A percentile compares a stretch with the other conserved stretches of the same genome.
Conservation (phyloP, 53 echinoderm and acorn worm genomes). For the Patiria pectinifera region DNA sequence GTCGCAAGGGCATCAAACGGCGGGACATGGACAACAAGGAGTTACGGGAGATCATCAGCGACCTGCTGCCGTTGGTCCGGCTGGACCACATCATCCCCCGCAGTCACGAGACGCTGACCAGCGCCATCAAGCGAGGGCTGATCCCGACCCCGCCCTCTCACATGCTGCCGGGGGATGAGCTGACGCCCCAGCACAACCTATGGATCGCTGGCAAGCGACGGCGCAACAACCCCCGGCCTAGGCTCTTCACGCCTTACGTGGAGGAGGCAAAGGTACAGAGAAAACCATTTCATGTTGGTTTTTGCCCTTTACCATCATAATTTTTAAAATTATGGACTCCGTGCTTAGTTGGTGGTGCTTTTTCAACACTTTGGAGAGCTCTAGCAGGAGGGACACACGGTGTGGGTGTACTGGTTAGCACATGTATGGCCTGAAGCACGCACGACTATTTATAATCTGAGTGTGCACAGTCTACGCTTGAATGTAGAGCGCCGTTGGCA, state of each 20-base stretch:
- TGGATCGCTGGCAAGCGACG: constrained; percentile 89
- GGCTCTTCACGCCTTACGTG: constrained; percentile 93
- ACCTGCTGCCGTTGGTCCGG: constrained; percentile 88
- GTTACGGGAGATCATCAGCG: constrained; percentile 96
- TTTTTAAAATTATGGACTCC: no score
- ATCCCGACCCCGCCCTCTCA: constrained; percentile 93
- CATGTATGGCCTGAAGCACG: no score
- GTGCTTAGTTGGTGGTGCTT: no score
- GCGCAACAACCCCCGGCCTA: constrained; percentile 76
- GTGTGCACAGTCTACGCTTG: no score
- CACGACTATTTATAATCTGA: no score
- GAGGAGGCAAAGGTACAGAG: constrained; percentile 99
- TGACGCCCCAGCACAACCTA: constrained; percentile 79
- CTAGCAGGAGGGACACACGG: no score
- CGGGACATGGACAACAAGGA: constrained; percentile 92
- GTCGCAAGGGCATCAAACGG: constrained; percentile 95
- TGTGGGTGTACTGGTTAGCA: no score
- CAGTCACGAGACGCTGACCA: constrained; percentile 81
- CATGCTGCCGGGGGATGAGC: constrained; percentile 97
- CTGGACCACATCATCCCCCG: constrained; percentile 95
- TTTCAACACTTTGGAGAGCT: no score
- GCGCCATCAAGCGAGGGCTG: constrained; percentile 93
- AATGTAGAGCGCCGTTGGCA: no score
- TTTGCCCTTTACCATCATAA: no score
- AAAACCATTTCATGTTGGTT: no score